Conservation (phyloP, 2,113 vertebrate genomes). For the Amphiprion percula region DNA sequence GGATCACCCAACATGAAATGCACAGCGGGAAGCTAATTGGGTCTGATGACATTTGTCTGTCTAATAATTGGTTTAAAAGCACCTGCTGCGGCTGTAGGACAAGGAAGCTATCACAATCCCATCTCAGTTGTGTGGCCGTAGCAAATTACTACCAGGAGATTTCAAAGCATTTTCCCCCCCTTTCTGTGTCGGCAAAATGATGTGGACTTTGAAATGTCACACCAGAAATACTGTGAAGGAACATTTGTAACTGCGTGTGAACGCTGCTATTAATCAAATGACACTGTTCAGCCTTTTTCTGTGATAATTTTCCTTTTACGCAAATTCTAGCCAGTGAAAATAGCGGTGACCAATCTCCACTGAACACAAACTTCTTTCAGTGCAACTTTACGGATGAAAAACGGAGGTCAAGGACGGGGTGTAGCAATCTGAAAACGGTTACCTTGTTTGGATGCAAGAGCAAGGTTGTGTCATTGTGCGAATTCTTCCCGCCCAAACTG, state of each 20-base stretch:
- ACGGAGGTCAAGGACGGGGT: constrained; percentile 44
- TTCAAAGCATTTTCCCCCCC: constrained; percentile 31
- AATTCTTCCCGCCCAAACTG: constrained; percentile 52
- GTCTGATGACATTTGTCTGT: constrained; percentile 71
- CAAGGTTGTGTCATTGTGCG: constrained; percentile 45
- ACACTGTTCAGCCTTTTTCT: neutral
- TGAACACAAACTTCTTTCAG: neutral
- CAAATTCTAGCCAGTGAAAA: neutral
- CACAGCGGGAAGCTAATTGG: constrained; percentile 75
- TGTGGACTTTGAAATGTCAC: constrained; percentile 48
- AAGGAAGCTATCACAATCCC: constrained; percentile 25
- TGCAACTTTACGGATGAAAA: constrained; percentile 15
- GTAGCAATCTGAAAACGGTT: constrained; percentile 29
- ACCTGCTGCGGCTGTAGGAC: constrained; percentile 68
- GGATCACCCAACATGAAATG: constrained; percentile 47
- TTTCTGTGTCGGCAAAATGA: constrained; percentile 6
- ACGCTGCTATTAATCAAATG: neutral
- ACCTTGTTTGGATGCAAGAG: constrained; percentile 47
- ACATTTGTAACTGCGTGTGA: neutral
- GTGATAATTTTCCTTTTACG: neutral
- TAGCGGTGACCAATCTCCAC: constrained; percentile 1
- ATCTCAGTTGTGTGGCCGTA: constrained; percentile 36
- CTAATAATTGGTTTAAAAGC: constrained; percentile 77
- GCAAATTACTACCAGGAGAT: constrained; percentile 37
- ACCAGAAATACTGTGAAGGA: constrained; percentile 22